Evolutionary conservation across 2,888 invertebrate genomes (phyloP), one percentile per base, ranked within the genome.

Genomic region (Sarcophaga subvicina): DNA sequence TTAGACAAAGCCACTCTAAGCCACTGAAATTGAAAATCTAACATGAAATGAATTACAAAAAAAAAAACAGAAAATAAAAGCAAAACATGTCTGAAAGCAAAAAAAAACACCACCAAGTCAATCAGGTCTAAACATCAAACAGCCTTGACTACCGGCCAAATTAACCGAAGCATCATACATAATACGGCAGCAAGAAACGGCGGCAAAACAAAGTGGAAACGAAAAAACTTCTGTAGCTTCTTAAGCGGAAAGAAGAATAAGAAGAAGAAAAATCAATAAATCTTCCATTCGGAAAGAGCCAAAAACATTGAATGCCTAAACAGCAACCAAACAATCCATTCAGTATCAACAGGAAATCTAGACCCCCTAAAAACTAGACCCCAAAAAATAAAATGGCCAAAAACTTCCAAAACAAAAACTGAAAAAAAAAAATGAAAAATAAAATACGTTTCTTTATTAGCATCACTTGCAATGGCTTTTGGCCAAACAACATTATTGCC

Each of bases 81-180:
- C 54, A 47, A 47, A 22, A 20, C 20, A 20, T 20, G 20, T 20
- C 20, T 20, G 0, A 20, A 20, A 20, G 20, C 20, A 20, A 20
- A 20, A 20, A 20, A 20, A 45, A 66, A 66, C 17, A 37, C n/a
- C 76, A 60, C 80, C 64, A 80, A 80, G 70, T 76, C 64, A 84
- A 84, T 75, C 80, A 84, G 80, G 70, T 84, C 75, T 71, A 6
- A 84, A 66, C 75, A 87, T 8, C 37, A 37, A 8, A 79, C 78
- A 87, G 81, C 87, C 87, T 87, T 87, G 87, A 87, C 83, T 83
- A 80, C 75, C 81, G 84, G 87, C 84, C 84, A 87, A 81, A 81
- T 84, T 84, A 79, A 70, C 67, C 73, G 80, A 66, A 49, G 14
- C 73, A 75, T 12, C 73, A 75, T 20, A 64, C 69, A 27, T 76